Evolutionary conservation across 2,797 vertebrate species (phyloP), one percentile per base, ranked within the genome.

Genomic region (Sebastes vulpes): DNA sequence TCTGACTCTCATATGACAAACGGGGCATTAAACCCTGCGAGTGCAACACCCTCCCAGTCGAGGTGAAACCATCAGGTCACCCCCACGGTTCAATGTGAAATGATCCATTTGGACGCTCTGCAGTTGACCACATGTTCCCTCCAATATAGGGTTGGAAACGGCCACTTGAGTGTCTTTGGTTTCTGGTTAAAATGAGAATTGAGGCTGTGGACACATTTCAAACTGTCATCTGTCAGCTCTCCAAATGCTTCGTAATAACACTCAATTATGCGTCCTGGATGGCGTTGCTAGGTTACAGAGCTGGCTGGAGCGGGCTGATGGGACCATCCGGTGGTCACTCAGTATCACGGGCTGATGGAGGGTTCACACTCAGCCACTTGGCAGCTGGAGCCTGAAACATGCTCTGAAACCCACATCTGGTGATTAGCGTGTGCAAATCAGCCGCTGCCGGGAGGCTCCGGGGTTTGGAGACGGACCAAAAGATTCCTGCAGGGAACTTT

Each of bases 241-340:
- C 64, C 78, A 79, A 87, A 82, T 4, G 72, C 69, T 32, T 28
- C 6, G 12, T 82, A 79, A 84, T 76, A 54, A 65, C 81, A 61
- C 71, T 85, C 83, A 38, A 80, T 87, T 82, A 84, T 81, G 48
- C 77, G 61, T 84, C 23, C 46, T 71, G 75, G 54, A 53, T 67
- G 69, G 16, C 7, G 91, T 91, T 91, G 89, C 87, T 87, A 86
- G 81, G 87, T 72, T 71, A 91, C 81, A 1, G 70, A 18, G 65
- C 54, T n/a, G 87, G 72, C 65, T 65, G 60, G 52, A 83, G 85
- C 66, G 86, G 86, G 82, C 83, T 66, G 86, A 54, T 50, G 83
- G 77, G 75, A 81, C 54, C 76, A 6, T 82, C 67, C 75, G 16
- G 60, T 32, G 85, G 79, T 80, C 73, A 29, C 59, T 75, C 58